phyloP scores from a whole-genome alignment of 1,140 invertebrate genomes.

The Pseudomyrmex gracilis region DNA sequence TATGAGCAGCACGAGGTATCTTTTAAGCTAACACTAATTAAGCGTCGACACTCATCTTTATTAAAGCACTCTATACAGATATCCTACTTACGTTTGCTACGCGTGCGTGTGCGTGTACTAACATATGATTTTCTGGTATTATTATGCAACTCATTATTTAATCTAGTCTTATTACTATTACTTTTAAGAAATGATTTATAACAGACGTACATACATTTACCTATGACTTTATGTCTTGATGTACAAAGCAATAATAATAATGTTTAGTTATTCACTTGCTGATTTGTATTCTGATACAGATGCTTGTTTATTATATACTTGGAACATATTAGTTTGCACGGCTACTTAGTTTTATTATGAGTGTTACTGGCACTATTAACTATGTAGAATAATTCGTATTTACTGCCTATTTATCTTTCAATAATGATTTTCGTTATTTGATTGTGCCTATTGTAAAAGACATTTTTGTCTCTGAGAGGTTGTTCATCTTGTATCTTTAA shows the following conservation, averaged over 20 bases:
- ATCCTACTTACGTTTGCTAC: neutral
- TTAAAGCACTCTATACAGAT: constrained; percentile 47
- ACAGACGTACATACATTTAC: neutral
- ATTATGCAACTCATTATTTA: constrained; percentile 18
- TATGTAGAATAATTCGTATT: constrained; percentile 6
- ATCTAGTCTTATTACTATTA: constrained; percentile 29
- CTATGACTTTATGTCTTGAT: neutral
- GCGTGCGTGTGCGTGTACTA: neutral
- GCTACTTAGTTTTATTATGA: constrained; percentile 12
- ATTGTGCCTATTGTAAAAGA: neutral
- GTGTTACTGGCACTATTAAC: neutral
- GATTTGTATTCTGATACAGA: neutral
- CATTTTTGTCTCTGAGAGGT: neutral
- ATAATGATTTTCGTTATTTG: constrained; percentile 50
- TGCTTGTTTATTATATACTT: neutral
- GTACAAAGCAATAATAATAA: neutral
- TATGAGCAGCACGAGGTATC: constrained; percentile 53
- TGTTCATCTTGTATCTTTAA: constrained; percentile 35
- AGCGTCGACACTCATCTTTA: constrained; percentile 71
- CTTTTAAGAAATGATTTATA: constrained; percentile 38
- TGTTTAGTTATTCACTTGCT: neutral
- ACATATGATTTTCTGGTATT: constrained; percentile 51
- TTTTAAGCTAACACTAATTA: constrained; percentile 68
- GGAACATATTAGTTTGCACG: neutral
- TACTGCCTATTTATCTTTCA: constrained; percentile 56